Base-by-base conservation (phyloP, 1,140 invertebrate species). In the Drosophila orosa region DNA sequence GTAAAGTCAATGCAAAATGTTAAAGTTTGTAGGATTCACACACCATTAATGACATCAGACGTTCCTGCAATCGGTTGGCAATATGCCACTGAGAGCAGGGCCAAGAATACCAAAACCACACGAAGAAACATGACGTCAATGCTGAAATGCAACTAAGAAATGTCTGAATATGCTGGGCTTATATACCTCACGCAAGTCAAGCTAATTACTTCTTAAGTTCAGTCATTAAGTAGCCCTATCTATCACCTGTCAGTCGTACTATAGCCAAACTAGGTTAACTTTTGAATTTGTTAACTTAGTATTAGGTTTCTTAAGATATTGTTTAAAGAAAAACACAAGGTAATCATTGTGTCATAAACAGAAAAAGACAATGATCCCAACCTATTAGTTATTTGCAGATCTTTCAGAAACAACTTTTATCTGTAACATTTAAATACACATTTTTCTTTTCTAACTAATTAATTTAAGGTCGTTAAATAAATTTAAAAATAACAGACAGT, bases 91-190 rank as follows among this genome's bases (percentile, higher is more conserved):
- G 31, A 42, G 15, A 47, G 27, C 10, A 66, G 40, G 3, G 17
- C 56, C 31, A 66, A 60, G 24, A 31, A 61, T 45, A 35, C 39
- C 31, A 66, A 33, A 47, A 60, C 6, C 6, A 60, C 12, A 12
- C 62, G 55, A n/a, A 60, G 24, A 37, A 66, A 17, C 56, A 66
- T 66, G 13, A 9, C 37, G 12, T 35, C 8, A 25, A 59, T n/a
- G 48, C 9, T 42, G 10, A 27, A 45, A 9, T 8, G 0, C 40
- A 60, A 44, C 54, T 44, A 22, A 60, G 9, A 35, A 35, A 17
- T 25, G 3, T 7, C 24, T 2, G 12, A 29, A 12, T 22, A 60
- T 22, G 31, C 39, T 27, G 13, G 31, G 19, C 24, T 66, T 66
- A 61, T 60, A 61, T 61, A 66, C 9, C 29, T 6, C 8, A 27